These are phyloP conservation scores for Diabrotica undecimpunctata DNA, from an alignment of 1,140 invertebrate genomes.

Conservation along the genomic window DNA sequence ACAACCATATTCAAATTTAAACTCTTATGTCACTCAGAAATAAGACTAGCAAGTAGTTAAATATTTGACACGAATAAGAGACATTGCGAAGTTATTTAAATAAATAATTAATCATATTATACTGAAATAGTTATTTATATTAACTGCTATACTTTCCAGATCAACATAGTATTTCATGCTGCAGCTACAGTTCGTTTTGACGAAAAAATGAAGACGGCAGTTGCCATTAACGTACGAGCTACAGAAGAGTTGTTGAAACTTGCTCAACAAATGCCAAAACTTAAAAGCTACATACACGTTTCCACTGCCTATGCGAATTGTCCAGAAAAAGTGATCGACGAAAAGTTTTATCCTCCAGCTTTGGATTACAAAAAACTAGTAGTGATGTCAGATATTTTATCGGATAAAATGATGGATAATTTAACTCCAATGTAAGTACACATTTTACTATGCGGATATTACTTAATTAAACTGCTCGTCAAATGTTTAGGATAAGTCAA, in stretches of 20 bases:
- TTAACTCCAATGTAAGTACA: slow-evolving; percentile 63
- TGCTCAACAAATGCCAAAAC: slow-evolving; percentile 52
- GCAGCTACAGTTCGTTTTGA: slow-evolving; percentile 86
- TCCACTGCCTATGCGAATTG: slow-evolving; percentile 75
- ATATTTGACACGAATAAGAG: no score
- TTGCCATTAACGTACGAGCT: slow-evolving; percentile 59
- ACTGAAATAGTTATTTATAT: no score
- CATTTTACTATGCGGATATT: no score
- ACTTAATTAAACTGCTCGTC: no score
- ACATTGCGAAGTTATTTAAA: no score
- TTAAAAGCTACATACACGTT: slow-evolving; percentile 67
- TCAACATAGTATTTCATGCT: slow-evolving; percentile 80
- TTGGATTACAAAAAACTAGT: slow-evolving; percentile 68
- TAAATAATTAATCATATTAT: no score
- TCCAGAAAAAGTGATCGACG: slow-evolving; percentile 58
- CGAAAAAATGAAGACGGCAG: slow-evolving; percentile 68
- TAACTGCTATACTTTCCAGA: slow-evolving; percentile 27
- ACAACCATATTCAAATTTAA: no score
- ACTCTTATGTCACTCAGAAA: no score
- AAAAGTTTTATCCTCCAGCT: slow-evolving; percentile 70
- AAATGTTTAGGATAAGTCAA: no score
- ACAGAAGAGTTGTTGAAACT: slow-evolving; percentile 43
- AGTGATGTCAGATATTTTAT: slow-evolving; percentile 51
- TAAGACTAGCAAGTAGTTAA: no score
- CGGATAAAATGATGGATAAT: slow-evolving; percentile 61